phyloP scores from a whole-genome alignment of 2,113 vertebrate species.

The Sorex fumeus region DNA sequence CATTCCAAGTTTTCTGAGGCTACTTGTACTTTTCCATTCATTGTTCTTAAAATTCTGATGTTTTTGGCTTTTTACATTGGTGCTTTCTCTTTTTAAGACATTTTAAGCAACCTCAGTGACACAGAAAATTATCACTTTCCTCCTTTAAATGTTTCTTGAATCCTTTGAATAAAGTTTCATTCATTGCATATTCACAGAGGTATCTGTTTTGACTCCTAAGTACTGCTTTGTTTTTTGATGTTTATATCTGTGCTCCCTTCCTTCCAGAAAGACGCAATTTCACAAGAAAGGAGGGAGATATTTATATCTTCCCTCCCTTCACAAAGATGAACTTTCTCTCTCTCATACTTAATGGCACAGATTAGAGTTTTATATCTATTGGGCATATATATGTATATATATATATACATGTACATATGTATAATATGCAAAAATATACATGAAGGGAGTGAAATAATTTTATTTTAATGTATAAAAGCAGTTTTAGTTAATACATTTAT shows the following conservation, averaged over 20 bases:
- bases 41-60: background rate
- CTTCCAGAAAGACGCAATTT: background rate
- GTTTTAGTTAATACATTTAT: background rate
- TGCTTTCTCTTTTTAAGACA: background rate
- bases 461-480: background rate
- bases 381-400: no score
- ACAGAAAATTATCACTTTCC: constrained; percentile 31
- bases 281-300: background rate
- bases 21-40: background rate
- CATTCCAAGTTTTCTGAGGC: background rate
- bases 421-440: no score
- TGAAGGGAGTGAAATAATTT: no score
- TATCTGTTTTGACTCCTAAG: background rate
- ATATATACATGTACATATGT: no score
- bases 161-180: background rate
- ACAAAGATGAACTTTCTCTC: background rate
- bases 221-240: background rate
- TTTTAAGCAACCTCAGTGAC: background rate
- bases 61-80: background rate
- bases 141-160: background rate
- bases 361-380: no score
- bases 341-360: no score
- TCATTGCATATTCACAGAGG: background rate
- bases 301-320: background rate
- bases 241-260: background rate